phyloP scores from a whole-genome alignment of 2,113 vertebrate species.

The Lampris megalopsis region DNA sequence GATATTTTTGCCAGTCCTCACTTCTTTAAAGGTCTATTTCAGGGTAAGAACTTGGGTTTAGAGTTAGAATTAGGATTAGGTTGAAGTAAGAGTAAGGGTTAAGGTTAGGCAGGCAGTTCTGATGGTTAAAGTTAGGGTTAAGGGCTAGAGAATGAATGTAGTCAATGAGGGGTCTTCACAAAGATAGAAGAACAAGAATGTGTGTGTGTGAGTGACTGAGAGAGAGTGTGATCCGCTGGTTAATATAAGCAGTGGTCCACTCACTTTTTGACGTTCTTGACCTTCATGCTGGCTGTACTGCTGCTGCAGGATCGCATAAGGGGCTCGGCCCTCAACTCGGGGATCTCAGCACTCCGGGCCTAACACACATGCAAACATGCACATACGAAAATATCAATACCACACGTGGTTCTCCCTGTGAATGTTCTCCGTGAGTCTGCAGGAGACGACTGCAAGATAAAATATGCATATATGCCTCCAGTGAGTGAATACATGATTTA shows the following conservation, averaged over 20 bases:
- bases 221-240: not conserved
- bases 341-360: constrained; percentile 97
- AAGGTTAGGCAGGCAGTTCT: too few species aligned
- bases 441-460: too few species aligned
- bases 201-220: not conserved
- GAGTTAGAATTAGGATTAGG: too few species aligned
- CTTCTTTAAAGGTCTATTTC: not conserved
- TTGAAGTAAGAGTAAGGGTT: too few species aligned
- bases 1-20: too few species aligned
- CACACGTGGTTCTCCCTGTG: too few species aligned
- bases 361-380: constrained; percentile 60
- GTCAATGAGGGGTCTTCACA: too few species aligned
- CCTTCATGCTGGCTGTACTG: constrained; percentile 97
- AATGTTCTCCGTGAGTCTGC: too few species aligned
- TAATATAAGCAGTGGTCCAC: constrained; percentile 48
- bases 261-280: constrained; percentile 98
- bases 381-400: constrained; percentile 5
- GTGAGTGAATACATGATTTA: too few species aligned
- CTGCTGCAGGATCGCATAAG: constrained; percentile 90
- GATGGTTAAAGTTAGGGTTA: too few species aligned
- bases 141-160: too few species aligned
- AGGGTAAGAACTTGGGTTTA: not conserved
- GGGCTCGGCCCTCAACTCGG: constrained; percentile 88
- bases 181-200: not conserved
- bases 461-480: too few species aligned